Evolutionary conservation across 1,140 invertebrate species (phyloP).

Genomic region (Neotoxoptera formosana): DNA sequence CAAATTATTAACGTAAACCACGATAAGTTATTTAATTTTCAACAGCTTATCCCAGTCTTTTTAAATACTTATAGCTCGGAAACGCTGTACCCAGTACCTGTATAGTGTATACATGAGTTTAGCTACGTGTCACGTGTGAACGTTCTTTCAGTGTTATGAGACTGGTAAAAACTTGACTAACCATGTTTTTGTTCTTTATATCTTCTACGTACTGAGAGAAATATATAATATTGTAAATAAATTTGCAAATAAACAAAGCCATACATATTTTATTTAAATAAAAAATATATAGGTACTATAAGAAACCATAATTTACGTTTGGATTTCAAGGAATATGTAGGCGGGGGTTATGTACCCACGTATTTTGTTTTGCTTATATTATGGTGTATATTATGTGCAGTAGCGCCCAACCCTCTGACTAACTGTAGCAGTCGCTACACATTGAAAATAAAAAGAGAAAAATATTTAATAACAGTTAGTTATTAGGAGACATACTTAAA

Average conservation of each 20-base stretch:
- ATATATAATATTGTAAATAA: not conserved
- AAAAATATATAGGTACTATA: not conserved
- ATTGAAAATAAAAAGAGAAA: no score
- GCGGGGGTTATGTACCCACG: no score
- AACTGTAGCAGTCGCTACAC: no score
- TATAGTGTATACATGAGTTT: not conserved
- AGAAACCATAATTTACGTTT: not conserved
- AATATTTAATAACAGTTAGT: no score
- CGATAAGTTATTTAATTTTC: not conserved
- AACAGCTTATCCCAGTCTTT: not conserved
- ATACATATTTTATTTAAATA: not conserved
- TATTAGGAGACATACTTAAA: no score
- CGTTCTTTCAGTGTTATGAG: not conserved
- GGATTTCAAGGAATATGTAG: no score
- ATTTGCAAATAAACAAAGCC: not conserved
- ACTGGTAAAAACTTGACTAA: not conserved
- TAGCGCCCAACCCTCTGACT: no score
- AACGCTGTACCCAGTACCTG: not conserved
- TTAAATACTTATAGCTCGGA: not conserved
- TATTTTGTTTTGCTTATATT: no score
- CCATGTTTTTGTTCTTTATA: not conserved
- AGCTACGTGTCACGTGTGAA: not conserved
- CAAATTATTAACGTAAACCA: not conserved
- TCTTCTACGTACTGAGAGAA: not conserved
- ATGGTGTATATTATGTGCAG: no score